These are phyloP conservation scores for Branchipolynoe longqiensis DNA, from an alignment of 2,888 invertebrate genomes.

Conservation along the genomic window DNA sequence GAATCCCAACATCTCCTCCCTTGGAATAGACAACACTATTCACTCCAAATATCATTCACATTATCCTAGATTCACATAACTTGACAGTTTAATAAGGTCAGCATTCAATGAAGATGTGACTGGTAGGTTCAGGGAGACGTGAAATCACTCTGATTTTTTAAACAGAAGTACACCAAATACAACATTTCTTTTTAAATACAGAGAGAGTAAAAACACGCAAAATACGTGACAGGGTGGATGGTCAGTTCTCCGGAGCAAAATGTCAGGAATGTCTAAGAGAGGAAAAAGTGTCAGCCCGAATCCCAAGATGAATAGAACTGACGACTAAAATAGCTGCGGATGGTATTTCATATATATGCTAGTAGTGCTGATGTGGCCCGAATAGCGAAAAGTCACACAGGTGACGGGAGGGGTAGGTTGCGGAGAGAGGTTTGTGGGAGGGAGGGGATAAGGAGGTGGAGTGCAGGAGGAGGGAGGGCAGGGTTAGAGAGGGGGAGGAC, in stretches of 20 bases:
- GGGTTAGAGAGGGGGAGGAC: background rate
- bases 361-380: constrained; percentile 6
- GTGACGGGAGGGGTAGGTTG: background rate
- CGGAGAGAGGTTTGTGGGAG: background rate
- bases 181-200: too few species aligned
- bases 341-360: constrained; percentile 36
- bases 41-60: too few species aligned
- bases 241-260: background rate
- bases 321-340: background rate
- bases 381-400: constrained; percentile 26
- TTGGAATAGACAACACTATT: too few species aligned
- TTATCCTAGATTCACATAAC: too few species aligned
- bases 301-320: constrained; percentile 25
- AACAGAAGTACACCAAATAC: too few species aligned
- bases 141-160: too few species aligned
- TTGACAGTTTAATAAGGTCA: too few species aligned
- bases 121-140: too few species aligned
- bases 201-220: too few species aligned
- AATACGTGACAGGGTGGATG: too few species aligned
- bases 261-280: background rate
- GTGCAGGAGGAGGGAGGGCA: background rate
- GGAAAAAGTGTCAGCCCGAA: background rate
- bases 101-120: too few species aligned
- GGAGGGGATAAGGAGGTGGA: background rate
- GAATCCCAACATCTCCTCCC: too few species aligned